A percentile compares a stretch with the other conserved stretches of the same genome.
phyloP scores from a whole-genome alignment of 2,888 invertebrate genomes.

The Hydraecia micacea region DNA sequence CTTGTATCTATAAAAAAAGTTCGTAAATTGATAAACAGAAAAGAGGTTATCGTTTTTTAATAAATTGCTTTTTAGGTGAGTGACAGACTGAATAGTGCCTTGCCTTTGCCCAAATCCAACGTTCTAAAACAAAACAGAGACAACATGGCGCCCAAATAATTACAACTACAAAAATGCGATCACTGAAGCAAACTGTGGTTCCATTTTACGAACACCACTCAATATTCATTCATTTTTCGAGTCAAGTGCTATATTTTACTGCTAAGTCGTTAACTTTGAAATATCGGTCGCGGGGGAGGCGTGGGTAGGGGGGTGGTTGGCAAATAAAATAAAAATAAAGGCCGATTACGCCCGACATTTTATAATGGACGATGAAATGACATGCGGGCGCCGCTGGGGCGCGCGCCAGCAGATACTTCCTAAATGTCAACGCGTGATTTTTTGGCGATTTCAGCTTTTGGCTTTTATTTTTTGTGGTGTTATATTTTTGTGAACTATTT shows the following conservation, averaged over 20 bases:
- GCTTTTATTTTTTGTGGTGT: slow-evolving; percentile 49
- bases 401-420: slow-evolving; percentile 70
- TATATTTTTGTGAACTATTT: slow-evolving; percentile 54
- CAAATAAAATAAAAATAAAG: slow-evolving; percentile 90
- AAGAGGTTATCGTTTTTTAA: slow-evolving; percentile 61
- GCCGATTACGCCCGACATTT: slow-evolving; percentile 89
- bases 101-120: slow-evolving; percentile 17
- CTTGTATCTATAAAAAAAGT: slow-evolving; percentile 45
- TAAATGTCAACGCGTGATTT: slow-evolving; percentile 67
- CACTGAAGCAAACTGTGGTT: slow-evolving; percentile 68
- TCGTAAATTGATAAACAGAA: slow-evolving; percentile 60
- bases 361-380: slow-evolving; percentile 89
- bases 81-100: slow-evolving; percentile 13
- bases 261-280: slow-evolving; percentile 89
- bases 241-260: slow-evolving; percentile 88
- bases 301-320: slow-evolving; percentile 75
- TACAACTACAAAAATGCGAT: slow-evolving; percentile 66
- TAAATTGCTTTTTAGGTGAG: slow-evolving; percentile 43
- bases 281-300: slow-evolving; percentile 82
- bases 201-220: slow-evolving; percentile 72
- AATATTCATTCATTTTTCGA: slow-evolving; percentile 83
- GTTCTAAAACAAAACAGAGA: slow-evolving; percentile 59
- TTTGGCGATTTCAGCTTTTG: slow-evolving; percentile 57
- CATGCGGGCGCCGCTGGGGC: slow-evolving; percentile 87
- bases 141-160: slow-evolving; percentile 65